Evolutionary conservation across 2,113 vertebrate genomes (phyloP).

Genomic region (Arizona elegans): DNA sequence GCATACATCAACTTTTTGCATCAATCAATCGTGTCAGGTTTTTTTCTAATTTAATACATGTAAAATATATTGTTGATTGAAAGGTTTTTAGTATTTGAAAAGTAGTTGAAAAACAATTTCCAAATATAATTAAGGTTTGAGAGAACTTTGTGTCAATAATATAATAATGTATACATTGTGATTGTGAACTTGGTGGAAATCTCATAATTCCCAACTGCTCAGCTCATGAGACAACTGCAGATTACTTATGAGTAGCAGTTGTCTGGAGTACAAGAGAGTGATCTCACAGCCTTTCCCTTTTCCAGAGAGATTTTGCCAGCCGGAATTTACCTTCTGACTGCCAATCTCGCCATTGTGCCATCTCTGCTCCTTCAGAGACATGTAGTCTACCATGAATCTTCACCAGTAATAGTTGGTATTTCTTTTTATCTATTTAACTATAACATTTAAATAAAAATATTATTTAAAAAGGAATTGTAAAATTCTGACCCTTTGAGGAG

Average conservation of each 20-base stretch:
- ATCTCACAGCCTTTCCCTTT: neutral
- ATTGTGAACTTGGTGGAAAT: neutral
- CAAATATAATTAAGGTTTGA: neutral
- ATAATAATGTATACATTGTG: neutral
- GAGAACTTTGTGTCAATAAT: neutral
- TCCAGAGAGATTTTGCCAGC: neutral
- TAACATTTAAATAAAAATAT: neutral
- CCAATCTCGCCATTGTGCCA: neutral
- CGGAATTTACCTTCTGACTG: neutral
- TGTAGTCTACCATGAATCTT: neutral
- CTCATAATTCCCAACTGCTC: neutral
- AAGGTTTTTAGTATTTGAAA: neutral
- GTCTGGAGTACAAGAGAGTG: neutral
- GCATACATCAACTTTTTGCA: neutral
- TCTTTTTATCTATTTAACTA: neutral
- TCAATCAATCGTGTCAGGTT: neutral
- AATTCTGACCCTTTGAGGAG: neutral
- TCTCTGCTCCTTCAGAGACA: neutral
- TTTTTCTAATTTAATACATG: neutral
- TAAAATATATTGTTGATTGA: neutral
- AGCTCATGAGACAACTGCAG: neutral
- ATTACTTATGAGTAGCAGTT: neutral
- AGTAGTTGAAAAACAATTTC: neutral
- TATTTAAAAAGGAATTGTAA: neutral
- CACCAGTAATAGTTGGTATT: neutral